Evolutionary conservation across 2,113 vertebrate genomes (phyloP), one percentile per base, ranked within the genome.

Genomic region (Lepus americanus): DNA sequence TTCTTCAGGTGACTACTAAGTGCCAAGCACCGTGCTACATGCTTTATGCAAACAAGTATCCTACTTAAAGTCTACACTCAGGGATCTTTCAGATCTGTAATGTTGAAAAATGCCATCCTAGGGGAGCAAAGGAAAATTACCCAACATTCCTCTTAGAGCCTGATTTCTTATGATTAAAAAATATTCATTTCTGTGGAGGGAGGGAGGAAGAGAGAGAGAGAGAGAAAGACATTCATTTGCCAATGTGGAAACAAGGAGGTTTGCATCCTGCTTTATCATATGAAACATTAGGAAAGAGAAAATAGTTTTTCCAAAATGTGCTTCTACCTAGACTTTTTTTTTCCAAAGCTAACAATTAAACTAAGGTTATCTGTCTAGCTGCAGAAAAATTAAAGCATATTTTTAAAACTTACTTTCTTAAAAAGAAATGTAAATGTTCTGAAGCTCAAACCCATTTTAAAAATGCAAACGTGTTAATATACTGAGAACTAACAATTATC

Each of bases 391-490:
- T 92, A 90, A 94, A 91, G 66, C 36, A 33, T 77, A 33, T 88
- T 90, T 96, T 94, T 76, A 95, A 94, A 92, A 49, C 61, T 27
- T 83, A 51, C 89, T 90, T 92, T 95, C 73, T 81, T 94, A 82
- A 87, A 89, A 96, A 78, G 81, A 91, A 95, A 94, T 82, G 61
- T 69, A 80, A 97, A 92, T 66, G 36, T 89, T 95, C 63, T 74
- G 67, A 94, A 96, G 31, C 55, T 83, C 84, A 95, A 96, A 80
- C 31, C n/a, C 27, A 93, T 89, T 89, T 93, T 74, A 89, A 91
- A 94, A 95, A 95, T 69, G 80, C 70, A 89, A 97, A 92, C 53
- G 95, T 94, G 92, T 97, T 83, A 94, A 95, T 89, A 94, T 96
- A 44, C 76, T 83, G 86, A 84, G 39, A 87, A 67, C 23, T 90